Conservation (phyloP, 2,797 vertebrate genomes). For the Thamnophis elegans region DNA sequence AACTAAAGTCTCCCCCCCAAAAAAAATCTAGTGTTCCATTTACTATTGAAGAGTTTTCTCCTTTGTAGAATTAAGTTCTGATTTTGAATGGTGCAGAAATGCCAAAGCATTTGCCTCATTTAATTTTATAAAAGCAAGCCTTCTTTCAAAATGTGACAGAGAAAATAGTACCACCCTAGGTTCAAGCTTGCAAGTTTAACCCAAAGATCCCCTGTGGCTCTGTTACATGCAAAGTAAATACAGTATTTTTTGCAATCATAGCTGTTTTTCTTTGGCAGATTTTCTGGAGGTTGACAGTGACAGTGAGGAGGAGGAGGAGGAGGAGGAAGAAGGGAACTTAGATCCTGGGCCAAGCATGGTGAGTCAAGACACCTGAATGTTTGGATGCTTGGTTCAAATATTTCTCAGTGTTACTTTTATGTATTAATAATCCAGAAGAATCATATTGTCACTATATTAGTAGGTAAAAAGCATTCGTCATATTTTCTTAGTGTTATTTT, state of each 20-base stretch:
- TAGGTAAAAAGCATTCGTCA: not conserved
- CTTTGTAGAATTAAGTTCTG: not conserved
- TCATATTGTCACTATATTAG: not conserved
- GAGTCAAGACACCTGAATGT: not conserved
- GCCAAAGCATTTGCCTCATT: not conserved
- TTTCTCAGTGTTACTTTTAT: not conserved
- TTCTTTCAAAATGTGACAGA: not conserved
- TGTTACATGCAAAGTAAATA: not conserved
- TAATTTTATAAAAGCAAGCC: not conserved
- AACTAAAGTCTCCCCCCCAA: not conserved
- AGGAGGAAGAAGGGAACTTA: slow-evolving; percentile 26
- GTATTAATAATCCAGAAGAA: not conserved
- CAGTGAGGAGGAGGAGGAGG: slow-evolving; percentile 30
- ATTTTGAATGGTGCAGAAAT: not conserved
- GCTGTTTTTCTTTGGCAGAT: slow-evolving; percentile 32
- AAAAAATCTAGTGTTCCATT: not conserved
- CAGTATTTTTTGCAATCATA: not conserved
- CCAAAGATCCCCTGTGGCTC: not conserved
- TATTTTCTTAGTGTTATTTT: not conserved
- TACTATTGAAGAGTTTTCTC: not conserved
- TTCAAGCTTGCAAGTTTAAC: not conserved
- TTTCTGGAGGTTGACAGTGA: slow-evolving; percentile 37
- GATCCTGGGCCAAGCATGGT: slow-evolving; percentile 25
- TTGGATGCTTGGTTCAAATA: not conserved
- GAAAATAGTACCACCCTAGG: too few species aligned